Evolutionary conservation across 2,888 invertebrate species (phyloP), one percentile per base, ranked within the genome.

Genomic region (Ptychoptera albimana): DNA sequence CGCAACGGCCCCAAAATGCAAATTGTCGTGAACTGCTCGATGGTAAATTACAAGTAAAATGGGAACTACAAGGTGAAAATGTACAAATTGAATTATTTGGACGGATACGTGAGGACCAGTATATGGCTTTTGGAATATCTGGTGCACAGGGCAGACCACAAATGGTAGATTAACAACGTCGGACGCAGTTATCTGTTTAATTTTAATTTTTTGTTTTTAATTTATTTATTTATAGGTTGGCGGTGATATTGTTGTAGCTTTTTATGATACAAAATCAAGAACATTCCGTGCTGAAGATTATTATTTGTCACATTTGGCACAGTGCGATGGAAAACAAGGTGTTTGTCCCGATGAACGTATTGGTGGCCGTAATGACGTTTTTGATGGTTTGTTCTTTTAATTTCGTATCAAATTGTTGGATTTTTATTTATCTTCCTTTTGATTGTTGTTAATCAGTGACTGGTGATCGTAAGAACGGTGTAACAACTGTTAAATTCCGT

Each of bases 21-120:
- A 91, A 88, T 61, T 92, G 91, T 64, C 79, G 84, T 49, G 87
- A 89, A 61, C 72, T 91, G 52, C 67, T 91, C 53, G 79, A 83
- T 48, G 83, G 82, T 54, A 75, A 82, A 50, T 67, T 92, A 47
- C 89, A 91, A 67, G 82, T 92, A 12, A 79, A 83, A 51, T 92
- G 92, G 92, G 80, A 85, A 56, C 64, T 85, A 43, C 75, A 80
- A 63, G 81, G 74, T 49, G 79, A 82, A 42, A 73, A 77, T 47
- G 73, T 91, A 2, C 79, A 82, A 57, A 77, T 92, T 43, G 81
- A 82, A 31, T 60, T 91, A 37, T 77, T 84, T 2, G 89, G 83
- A 0, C 72, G 79, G 31, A 82, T 89, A 31, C 70, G 74, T 23
- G 83, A 82, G 54, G 83, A 87, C 56, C 84, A 91, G 59, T 92